Evolutionary conservation across 2,888 invertebrate genomes (phyloP), one percentile per base, ranked within the genome.

Genomic region (Rotaria macrura): DNA sequence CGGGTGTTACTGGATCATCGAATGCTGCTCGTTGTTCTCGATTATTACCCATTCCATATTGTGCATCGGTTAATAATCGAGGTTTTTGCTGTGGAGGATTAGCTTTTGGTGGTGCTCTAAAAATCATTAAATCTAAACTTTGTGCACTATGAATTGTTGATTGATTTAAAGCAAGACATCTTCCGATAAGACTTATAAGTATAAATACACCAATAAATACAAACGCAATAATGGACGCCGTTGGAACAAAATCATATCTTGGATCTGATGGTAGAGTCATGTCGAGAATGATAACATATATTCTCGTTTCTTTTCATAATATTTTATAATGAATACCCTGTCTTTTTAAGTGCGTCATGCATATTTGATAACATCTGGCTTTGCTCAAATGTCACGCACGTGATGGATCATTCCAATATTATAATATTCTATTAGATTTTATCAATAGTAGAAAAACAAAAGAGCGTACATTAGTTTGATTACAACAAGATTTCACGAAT

Each of bases 101-200:
- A 3, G 79, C 5, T 43, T 23, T 40, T 79, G 79, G 79, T 43
- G 79, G 43, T 43, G 25, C 9, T 79, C 43, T 43, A 43, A 34
- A 79, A 10, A 79, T 79, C n/a, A 79, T n/a, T n/a, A 79, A n/a
- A 79, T 79, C 79, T 40, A 43, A 43, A 79, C n/a, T 43, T 79
- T 79, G 43, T 43, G 3, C 25, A 65, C 34, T 65, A 34, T 9
- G 17, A 14, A 65, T 29, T 43, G n/a, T 79, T 43, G 79, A 43
- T 79, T 43, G 79, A 79, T 79, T 79, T 25, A 79, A 79, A 43
- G 79, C 43, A 25, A 79, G 43, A 40, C 40, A 79, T 43, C 79
- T 40, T 25, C 43, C 79, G n/a, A 79, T 43, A 4, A 79, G 25
- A 10, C 43, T 23, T n/a, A 43, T 43, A n/a, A 79, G n/a, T 25